phyloP scores from a whole-genome alignment of 2,888 invertebrate species.

The Lamellibrachia columna region DNA sequence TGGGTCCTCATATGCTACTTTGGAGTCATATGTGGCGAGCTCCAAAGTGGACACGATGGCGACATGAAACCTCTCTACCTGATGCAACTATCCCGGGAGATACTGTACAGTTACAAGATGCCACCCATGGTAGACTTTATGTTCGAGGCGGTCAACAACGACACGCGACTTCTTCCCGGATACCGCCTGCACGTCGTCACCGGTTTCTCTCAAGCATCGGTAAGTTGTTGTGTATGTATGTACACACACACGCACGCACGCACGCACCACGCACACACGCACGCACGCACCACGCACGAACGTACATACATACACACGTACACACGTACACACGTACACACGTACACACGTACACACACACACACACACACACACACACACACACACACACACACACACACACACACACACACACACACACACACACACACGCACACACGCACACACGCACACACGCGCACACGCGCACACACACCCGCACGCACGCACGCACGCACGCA shows the following conservation, averaged over 20 bases:
- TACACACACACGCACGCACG: background rate
- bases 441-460: no score
- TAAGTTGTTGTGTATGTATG: background rate
- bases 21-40: background rate
- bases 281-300: no score
- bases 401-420: no score
- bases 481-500: no score
- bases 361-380: no score
- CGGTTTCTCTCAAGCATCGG: background rate
- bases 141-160: background rate
- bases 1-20: background rate
- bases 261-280: no score
- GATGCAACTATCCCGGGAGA: background rate
- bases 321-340: no score
- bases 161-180: background rate
- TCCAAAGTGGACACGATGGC: background rate
- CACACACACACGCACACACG: no score
- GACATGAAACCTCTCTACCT: background rate
- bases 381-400: no score
- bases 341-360: no score
- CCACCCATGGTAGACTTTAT: background rate
- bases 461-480: no score
- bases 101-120: background rate
- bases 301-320: no score
- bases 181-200: background rate